Evolutionary conservation across 2,888 invertebrate genomes (phyloP).

Genomic region (Petrolisthes cinctipes): DNA sequence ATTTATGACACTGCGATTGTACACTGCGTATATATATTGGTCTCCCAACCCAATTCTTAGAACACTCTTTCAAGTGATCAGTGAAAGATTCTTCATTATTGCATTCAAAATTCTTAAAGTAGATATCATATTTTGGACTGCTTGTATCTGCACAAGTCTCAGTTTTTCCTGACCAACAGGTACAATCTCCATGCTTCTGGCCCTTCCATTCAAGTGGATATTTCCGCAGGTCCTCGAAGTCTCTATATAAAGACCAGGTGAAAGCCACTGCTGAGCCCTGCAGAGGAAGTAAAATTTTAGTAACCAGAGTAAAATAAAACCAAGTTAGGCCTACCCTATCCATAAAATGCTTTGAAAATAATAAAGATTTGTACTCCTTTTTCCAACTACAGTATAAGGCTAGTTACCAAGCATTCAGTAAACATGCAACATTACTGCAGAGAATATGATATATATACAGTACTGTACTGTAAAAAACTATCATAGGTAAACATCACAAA

Average conservation of each 20-base stretch:
- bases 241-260: slow-evolving; percentile 33
- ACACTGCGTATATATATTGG: background rate
- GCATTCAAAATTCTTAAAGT: too few relatives aligned
- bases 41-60: background rate
- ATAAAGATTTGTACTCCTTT: too few relatives aligned
- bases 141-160: too few relatives aligned
- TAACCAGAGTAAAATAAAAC: too few relatives aligned
- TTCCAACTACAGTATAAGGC: too few relatives aligned
- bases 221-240: background rate
- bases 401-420: too few relatives aligned
- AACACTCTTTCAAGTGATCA: background rate
- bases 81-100: background rate
- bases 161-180: too few relatives aligned
- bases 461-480: background rate
- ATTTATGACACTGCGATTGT: background rate
- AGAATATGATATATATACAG: background rate
- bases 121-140: too few relatives aligned
- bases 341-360: too few relatives aligned
- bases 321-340: too few relatives aligned
- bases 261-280: slow-evolving; percentile 43
- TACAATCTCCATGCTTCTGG: background rate
- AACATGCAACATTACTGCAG: too few relatives aligned
- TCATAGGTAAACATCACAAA: slow-evolving; percentile 1
- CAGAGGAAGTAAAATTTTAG: background rate
- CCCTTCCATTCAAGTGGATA: background rate